A percentile compares a stretch with the other conserved stretches of the same genome.
Conservation (phyloP, 2,888 invertebrate species). For the Drosophila greeni region DNA sequence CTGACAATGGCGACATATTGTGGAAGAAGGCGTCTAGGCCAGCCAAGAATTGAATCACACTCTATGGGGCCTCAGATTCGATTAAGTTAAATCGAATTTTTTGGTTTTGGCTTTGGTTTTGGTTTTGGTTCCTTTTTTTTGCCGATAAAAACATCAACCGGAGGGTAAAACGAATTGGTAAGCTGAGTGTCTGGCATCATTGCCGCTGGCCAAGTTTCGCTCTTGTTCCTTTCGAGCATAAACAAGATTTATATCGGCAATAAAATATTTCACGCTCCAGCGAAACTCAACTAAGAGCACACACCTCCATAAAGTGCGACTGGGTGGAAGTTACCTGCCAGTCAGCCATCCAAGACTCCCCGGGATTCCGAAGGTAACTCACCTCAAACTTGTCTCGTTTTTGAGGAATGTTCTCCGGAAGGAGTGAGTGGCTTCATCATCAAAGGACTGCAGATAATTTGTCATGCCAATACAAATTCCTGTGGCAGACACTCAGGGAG, state of each 20-base stretch:
- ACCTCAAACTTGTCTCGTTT: constrained; percentile 18
- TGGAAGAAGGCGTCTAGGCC: constrained; percentile 53
- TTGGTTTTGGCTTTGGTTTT: constrained; percentile 42
- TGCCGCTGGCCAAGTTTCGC: constrained; percentile 30
- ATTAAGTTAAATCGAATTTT: constrained; percentile 64
- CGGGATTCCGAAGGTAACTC: neutral
- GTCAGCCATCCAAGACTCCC: constrained; percentile 8
- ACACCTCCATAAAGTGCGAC: constrained; percentile 31
- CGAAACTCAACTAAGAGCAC: constrained; percentile 51
- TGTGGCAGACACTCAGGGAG: constrained; percentile 10
- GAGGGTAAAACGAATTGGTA: constrained; percentile 12
- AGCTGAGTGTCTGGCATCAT: constrained; percentile 20
- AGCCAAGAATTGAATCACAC: constrained; percentile 57
- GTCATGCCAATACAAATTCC: constrained; percentile 38
- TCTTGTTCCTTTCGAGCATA: constrained; percentile 48
- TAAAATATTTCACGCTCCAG: constrained; percentile 68
- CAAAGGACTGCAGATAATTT: constrained; percentile 38
- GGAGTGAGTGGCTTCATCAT: constrained; percentile 37
- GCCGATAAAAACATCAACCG: constrained; percentile 55
- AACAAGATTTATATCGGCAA: constrained; percentile 70
- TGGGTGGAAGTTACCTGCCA: constrained; percentile 6
- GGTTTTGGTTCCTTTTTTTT: constrained; percentile 7
- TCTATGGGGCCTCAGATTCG: constrained; percentile 46
- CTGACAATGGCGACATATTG: constrained; percentile 58
- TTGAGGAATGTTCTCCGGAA: constrained; percentile 32